Evolutionary conservation across 2,888 invertebrate genomes (phyloP), one percentile per base, ranked within the genome.

Genomic region (Catocala nupta): DNA sequence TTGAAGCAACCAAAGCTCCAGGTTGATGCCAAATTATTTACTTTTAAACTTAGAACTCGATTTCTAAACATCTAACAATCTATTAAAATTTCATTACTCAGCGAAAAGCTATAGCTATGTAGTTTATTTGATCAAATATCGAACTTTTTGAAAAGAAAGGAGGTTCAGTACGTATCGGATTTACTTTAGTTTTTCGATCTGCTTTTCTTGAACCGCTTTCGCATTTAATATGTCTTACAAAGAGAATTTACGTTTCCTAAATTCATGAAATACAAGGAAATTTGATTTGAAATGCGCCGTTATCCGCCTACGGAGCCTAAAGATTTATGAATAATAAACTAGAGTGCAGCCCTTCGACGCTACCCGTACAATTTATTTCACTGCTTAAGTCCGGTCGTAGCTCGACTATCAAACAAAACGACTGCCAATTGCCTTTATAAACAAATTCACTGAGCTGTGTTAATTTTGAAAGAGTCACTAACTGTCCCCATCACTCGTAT

Each of bases 291-390:
- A 68, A 64, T 65, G 56, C 59, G 16, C 70, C 36, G 75, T 69
- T 78, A 78, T 75, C 65, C 72, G 65, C 69, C 72, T 71, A 78
- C 72, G 56, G 59, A 71, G 67, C 65, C 63, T 75, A 65, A 75
- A 78, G 75, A 78, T 78, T 78, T 75, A 75, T 75, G 78, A 78
- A 78, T 78, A 75, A 78, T 78, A 75, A 78, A 78, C 73, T 59
- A 70, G 60, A 65, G 65, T 70, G 67, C 78, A 77, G 62, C 78
- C 73, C 73, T 76, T 75, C 62, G 70, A 55, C 63, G 63, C 53
- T 63, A 54, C 63, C 62, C 34, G 59, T 64, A 68, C 56, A 75
- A 70, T 76, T 78, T 78, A 76, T 78, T 75, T 68, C 73, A 55
- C 63, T 63, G 59, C 59, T 74, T 64, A 65, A 69, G 66, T 65